Conservation (phyloP, 2,113 vertebrate species). For the Columbina picui region DNA sequence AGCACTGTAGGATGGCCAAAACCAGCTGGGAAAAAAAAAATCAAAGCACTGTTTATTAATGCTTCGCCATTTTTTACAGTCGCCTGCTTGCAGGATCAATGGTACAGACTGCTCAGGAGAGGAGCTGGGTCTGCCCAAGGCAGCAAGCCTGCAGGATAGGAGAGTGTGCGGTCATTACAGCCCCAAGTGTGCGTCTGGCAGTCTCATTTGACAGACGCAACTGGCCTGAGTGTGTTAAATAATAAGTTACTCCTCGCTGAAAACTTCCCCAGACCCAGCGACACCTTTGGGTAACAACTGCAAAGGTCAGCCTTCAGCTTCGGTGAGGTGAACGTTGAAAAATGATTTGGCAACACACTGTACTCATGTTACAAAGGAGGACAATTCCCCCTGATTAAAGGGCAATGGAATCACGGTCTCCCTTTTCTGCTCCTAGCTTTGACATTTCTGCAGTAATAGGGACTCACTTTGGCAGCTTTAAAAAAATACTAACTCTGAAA, state of each 20-base stretch:
- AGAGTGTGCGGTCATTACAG: neutral
- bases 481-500: neutral
- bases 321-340: neutral
- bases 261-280: neutral
- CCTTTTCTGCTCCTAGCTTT: neutral
- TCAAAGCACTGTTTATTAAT: neutral
- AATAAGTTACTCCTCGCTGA: neutral
- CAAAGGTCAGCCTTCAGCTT: conserved; percentile 57
- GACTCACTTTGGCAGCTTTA: neutral
- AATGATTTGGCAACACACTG: conserved; percentile 6
- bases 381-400: conserved; percentile 36
- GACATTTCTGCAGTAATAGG: conserved; percentile 15
- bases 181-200: rapidly evolving
- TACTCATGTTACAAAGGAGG: neutral
- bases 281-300: conserved; percentile 12
- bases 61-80: neutral
- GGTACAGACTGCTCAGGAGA: neutral
- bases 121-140: neutral
- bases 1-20: neutral
- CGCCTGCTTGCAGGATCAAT: neutral
- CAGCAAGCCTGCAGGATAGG: neutral
- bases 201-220: neutral
- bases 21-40: neutral
- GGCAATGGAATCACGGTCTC: neutral
- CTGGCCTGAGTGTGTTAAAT: neutral